Percentiles rank a stretch among this genome's conserved stretches.
Conservation (phyloP, 2,888 invertebrate genomes). For the Drosophila setosimentum region DNA sequence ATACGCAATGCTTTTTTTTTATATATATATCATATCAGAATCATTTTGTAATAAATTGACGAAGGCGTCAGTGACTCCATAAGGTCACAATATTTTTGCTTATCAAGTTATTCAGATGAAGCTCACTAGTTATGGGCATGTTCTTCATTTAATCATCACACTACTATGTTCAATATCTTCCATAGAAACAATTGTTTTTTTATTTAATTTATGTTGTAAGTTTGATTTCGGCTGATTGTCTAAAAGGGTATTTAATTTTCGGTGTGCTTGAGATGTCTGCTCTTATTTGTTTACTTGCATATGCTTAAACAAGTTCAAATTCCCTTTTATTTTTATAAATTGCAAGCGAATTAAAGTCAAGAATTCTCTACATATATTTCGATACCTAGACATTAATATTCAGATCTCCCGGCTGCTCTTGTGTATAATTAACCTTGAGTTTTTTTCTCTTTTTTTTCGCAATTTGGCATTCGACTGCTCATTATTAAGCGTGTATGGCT, state of each 20-base stretch:
- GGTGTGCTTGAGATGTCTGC: not conserved
- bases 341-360: not conserved
- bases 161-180: not conserved
- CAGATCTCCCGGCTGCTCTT: not conserved
- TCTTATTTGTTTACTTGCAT: not conserved
- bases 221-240: not conserved
- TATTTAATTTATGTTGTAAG: not conserved
- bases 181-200: accelerated
- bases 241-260: not conserved
- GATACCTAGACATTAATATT: not conserved
- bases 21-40: not conserved
- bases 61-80: not conserved
- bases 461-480: slow-evolving; percentile 32
- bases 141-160: not conserved
- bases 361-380: not conserved
- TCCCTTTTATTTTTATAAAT: not conserved
- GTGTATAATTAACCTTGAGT: slow-evolving; percentile 10
- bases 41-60: not conserved
- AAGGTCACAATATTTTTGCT: not conserved
- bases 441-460: no score
- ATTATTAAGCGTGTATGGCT: slow-evolving; percentile 30
- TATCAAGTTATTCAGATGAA: not conserved
- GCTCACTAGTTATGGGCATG: not conserved
- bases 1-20: not conserved
- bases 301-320: not conserved